Conservation (phyloP, 2,888 invertebrate genomes). For the Flexamia atlantica region DNA sequence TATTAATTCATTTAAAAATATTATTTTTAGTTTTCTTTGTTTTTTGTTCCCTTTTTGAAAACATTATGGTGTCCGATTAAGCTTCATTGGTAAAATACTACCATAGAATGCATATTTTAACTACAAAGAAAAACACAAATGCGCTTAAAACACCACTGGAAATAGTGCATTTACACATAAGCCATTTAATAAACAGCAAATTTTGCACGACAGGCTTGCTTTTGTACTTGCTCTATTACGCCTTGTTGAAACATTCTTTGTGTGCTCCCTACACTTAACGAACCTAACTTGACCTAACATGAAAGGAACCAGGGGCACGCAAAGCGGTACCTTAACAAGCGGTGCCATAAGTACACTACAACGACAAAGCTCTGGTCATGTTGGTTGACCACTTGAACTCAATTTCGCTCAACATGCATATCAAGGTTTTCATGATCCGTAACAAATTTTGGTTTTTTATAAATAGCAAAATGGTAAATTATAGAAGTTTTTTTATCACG, state of each 20-base stretch:
- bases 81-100: not conserved
- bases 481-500: not conserved
- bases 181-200: not conserved
- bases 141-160: not conserved
- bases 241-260: not conserved
- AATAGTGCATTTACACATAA: not conserved
- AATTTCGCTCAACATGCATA: not conserved
- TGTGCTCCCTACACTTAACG: not conserved
- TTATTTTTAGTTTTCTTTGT: not conserved
- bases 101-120: not conserved
- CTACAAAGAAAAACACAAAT: not conserved
- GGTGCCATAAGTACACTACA: not conserved
- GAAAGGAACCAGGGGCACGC: not conserved
- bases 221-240: not conserved
- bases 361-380: not conserved
- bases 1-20: too few species aligned
- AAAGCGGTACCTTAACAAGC: not conserved
- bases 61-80: too few species aligned
- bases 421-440: not conserved
- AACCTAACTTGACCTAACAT: not conserved
- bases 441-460: not conserved
- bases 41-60: too few species aligned
- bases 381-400: not conserved
- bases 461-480: not conserved
- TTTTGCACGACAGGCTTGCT: too few species aligned